Evolutionary conservation across 30 jellyfish, hydroid and myxozoan species (phyloP).

Genomic region (Mastigias papua): DNA sequence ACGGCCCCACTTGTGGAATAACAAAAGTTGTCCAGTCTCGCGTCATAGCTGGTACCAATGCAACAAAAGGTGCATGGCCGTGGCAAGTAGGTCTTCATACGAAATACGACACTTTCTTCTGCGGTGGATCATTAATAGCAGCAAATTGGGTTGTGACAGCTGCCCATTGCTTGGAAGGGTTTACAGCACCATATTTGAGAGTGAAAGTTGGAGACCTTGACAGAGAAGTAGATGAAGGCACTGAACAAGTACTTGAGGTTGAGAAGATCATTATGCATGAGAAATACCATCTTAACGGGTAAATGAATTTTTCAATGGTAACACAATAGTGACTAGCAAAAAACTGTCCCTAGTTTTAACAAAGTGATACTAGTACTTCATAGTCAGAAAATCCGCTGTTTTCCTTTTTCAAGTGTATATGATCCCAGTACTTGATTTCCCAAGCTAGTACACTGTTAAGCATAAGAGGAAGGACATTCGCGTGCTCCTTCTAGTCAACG

Average conservation of each 20-base stretch:
- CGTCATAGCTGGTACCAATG: constrained; percentile 63
- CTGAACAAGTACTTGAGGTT: constrained; percentile 40
- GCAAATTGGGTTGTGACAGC: constrained; percentile 72
- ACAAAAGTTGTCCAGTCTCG: constrained; percentile 43
- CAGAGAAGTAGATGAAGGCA: constrained; percentile 34
- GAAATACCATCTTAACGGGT: constrained; percentile 7
- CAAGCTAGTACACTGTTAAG: too few species aligned
- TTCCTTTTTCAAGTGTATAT: too few species aligned
- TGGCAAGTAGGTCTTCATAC: constrained; percentile 63
- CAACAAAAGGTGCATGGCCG: constrained; percentile 79
- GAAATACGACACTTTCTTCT: constrained; percentile 20
- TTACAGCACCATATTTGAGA: background rate
- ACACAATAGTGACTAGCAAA: too few species aligned
- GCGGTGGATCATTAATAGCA: constrained; percentile 66
- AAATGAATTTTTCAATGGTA: too few species aligned
- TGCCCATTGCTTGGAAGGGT: constrained; percentile 63
- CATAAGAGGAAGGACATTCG: too few species aligned
- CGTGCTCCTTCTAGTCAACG: too few species aligned
- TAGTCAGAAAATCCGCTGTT: too few species aligned
- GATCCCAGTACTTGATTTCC: too few species aligned
- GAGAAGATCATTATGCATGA: constrained; percentile 33
- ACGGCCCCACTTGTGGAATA: constrained; percentile 41
- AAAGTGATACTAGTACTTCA: too few species aligned
- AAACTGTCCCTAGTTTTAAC: too few species aligned
- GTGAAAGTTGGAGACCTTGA: constrained; percentile 52